phyloP scores from a whole-genome alignment of 1,140 invertebrate genomes.

The Polyergus mexicanus region DNA sequence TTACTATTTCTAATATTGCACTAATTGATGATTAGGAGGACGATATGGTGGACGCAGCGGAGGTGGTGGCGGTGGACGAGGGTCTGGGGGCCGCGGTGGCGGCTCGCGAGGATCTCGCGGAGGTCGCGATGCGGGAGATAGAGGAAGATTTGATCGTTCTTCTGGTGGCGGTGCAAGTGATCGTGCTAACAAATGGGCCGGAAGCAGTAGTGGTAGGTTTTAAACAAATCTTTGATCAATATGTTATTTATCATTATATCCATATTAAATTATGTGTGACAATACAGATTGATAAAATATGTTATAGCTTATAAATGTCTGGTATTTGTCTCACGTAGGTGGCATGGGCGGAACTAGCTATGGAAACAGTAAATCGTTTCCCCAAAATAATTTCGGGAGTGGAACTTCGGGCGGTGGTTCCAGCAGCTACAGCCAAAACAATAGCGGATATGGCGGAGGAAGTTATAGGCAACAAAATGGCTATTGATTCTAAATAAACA shows the following conservation, averaged over 20 bases:
- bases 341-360: conserved; percentile 76
- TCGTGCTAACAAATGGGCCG: conserved; percentile 81
- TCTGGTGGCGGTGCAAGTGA: conserved; percentile 73
- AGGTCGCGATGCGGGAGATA: conserved; percentile 78
- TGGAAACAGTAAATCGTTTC: conserved; percentile 75
- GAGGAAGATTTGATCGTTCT: conserved; percentile 80
- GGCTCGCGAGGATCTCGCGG: conserved; percentile 74
- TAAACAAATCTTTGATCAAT: conserved; percentile 3
- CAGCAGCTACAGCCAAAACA: conserved; percentile 81
- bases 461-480: conserved; percentile 83
- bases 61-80: conserved; percentile 76
- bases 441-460: conserved; percentile 75
- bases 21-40: conserved; percentile 65
- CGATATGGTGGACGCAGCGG: conserved; percentile 77
- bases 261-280: conserved; percentile 1
- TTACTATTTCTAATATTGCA: not conserved
- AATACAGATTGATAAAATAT: conserved; percentile 11
- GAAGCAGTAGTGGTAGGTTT: conserved; percentile 74
- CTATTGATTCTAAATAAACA: conserved; percentile 75
- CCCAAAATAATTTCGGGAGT: conserved; percentile 78
- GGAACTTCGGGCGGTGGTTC: conserved; percentile 66
- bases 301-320: conserved; percentile 18
- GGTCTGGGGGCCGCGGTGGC: conserved; percentile 74
- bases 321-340: conserved; percentile 61
- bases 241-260: no score